Base-by-base conservation (phyloP, 2,888 invertebrate genomes). In the Suillia variegata region DNA sequence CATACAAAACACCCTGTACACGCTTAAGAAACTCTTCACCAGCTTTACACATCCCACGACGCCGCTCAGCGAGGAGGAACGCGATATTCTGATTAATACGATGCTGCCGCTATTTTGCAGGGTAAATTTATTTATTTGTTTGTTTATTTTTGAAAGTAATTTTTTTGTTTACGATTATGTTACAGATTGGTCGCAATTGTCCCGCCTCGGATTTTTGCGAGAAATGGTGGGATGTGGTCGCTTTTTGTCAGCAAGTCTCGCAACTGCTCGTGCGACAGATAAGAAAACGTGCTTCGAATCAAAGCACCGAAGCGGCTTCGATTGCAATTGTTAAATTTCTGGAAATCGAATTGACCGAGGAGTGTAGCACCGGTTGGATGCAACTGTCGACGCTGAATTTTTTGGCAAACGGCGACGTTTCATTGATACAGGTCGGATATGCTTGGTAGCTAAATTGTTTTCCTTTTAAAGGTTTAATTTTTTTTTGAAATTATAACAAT, bases 21-120 rank as follows among this genome's bases (percentile, higher is more conserved):
- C 98, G 79, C 86, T 99, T 53, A 93, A 97, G 78, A 98, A 98
- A 83, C 86, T 98, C 38, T 98, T 98, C 82, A 90, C 93, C 54
- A 98, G 98, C 81, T 96, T 95, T 78, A 91, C 92, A 33, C 95
- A 97, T 83, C 94, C 96, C 38, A 85, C 91, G 34, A 90, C 93
- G 70, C 88, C 91, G 2, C 85, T 94, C 13, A 86, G 88, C 45
- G 93, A 94, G 65, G 85, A 87, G 57, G 94, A 95, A 80, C 88
- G 91, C 75, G 96, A 98, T 83, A 93, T 93, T 77, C 95, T 96
- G 82, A 86, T 98, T 13, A 97, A 97, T 83, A 96, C 95, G 81
- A 96, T 99, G 95, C 85, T 99, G 78, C 98, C 98, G 57, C 85
- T 98, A 38, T 98, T 98, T 84, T 97, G 96, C 85, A 98, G 97